Conservation (phyloP, 2,888 invertebrate species). For the Diarsia rubi region DNA sequence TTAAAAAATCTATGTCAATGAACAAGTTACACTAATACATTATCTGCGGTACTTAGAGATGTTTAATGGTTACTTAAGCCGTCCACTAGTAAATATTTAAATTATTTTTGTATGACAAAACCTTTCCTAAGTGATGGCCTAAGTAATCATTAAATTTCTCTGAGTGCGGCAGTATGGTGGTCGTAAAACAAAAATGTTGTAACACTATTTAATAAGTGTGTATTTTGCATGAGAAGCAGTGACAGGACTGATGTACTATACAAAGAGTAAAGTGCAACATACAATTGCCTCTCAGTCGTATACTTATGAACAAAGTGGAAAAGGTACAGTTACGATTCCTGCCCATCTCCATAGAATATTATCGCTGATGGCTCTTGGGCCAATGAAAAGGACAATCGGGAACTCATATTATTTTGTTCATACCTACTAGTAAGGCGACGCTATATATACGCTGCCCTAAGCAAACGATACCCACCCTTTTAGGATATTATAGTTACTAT, state of each 20-base stretch:
- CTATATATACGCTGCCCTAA: conserved; percentile 67
- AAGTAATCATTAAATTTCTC: too few relatives aligned
- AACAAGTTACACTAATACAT: too few relatives aligned
- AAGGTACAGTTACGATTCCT: conserved; percentile 1
- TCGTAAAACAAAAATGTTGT: too few relatives aligned
- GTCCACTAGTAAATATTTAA: too few relatives aligned
- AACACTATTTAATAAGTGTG: too few relatives aligned
- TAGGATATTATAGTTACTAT: conserved; percentile 64
- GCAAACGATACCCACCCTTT: conserved; percentile 67
- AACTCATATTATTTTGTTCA: conserved; percentile 51
- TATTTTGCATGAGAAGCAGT: background rate
- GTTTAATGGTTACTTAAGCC: too few relatives aligned
- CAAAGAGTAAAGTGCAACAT: background rate
- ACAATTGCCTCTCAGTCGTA: background rate
- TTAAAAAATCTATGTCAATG: too few relatives aligned
- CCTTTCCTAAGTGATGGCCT: too few relatives aligned
- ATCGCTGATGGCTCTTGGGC: conserved; percentile 44
- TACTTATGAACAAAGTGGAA: conserved; percentile 3
- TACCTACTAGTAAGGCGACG: conserved; percentile 66
- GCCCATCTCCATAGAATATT: conserved; percentile 29
- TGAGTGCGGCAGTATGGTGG: too few relatives aligned
- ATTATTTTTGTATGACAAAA: too few relatives aligned
- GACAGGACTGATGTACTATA: background rate
- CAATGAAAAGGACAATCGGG: conserved; percentile 33
- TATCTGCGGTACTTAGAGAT: too few relatives aligned